Evolutionary conservation across 2,888 invertebrate species (phyloP).

Genomic region (Cantharis nigra): DNA sequence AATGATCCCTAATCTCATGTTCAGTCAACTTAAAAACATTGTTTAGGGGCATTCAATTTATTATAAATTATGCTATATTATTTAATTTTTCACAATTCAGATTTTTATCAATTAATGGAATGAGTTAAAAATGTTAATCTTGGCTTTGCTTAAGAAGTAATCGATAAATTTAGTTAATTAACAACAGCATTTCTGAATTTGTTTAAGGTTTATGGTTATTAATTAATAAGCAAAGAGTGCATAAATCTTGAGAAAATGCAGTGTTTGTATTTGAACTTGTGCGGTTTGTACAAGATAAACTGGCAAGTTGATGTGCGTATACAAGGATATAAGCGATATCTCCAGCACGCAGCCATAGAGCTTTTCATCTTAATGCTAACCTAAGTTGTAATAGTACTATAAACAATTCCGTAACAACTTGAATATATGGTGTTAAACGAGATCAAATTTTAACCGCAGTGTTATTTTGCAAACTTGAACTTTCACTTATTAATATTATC

Average conservation of each 20-base stretch:
- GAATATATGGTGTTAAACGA: slow-evolving; percentile 6
- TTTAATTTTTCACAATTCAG: background rate
- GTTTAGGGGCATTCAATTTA: background rate
- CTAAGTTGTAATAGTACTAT: slow-evolving; percentile 21
- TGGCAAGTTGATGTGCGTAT: background rate
- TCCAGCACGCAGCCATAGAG: slow-evolving; percentile 20
- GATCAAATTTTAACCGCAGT: background rate
- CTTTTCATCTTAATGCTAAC: slow-evolving; percentile 21
- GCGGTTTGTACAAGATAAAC: slow-evolving; percentile 14
- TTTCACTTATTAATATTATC: background rate
- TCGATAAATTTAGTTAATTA: background rate
- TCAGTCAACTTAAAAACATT: background rate
- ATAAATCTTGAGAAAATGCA: slow-evolving; percentile 17
- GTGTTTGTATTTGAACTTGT: slow-evolving; percentile 17
- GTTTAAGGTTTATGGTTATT: slow-evolving; percentile 7
- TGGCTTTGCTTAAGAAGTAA: background rate
- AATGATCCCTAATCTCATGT: background rate
- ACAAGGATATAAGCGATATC: slow-evolving; percentile 21
- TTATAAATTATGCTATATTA: background rate
- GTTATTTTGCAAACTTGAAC: background rate
- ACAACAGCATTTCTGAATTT: slow-evolving; percentile 2
- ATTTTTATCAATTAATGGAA: background rate
- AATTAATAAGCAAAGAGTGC: slow-evolving; percentile 12
- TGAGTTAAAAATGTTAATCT: background rate
- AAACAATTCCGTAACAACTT: slow-evolving; percentile 16